Evolutionary conservation across 2,113 vertebrate species (phyloP), one percentile per base, ranked within the genome.

Genomic region (Thermophis baileyi): DNA sequence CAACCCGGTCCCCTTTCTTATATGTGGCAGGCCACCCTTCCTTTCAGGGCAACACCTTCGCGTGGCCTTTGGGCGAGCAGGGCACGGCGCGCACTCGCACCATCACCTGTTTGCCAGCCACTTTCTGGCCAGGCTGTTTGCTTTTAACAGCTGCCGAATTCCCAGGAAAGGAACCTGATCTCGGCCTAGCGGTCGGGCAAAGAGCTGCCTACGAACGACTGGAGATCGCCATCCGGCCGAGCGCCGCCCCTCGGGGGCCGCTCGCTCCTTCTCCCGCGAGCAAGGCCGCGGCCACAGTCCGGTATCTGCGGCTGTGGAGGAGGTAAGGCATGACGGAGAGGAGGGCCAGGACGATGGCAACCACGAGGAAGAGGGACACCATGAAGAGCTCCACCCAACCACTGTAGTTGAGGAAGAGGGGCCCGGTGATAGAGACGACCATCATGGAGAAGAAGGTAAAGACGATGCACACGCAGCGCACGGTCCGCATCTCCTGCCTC

Each of bases 281-380:
- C 74, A 0, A 88, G n/a, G 51, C 95, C 44, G 93, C 94, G 1
- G 97, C 95, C 49, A 99, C 98, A n/a, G 98, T 98, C 97, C 99
- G 97, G 95, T 99, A 99, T 97, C 99, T 99, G 91, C 99, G 98
- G 98, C 99, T 99, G 96, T 98, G 99, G 96, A 99, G 98, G 93
- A 99, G 97, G 98, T 98, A 99, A 20, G 98, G 99, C 96, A 99
- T 98, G 93, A 99, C 98, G 0, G 99, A 98, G 96, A 99, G 98
- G 97, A 99, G 98, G 91, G 99, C 99, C 89, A 99, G 97, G 96
- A 99, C 98, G 97, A 99, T 99, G 95, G 99, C 99, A 6, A 99
- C 98, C 90, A 98, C 98, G 4, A 98, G 98, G 88, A 98, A 99
- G 20, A 98, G 98, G 4, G 98, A 97, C 18, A 96, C 95, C 35